Evolutionary conservation across 2,888 invertebrate species (phyloP), one percentile per base, ranked within the genome.

Genomic region (Drosophila trichaetosa): DNA sequence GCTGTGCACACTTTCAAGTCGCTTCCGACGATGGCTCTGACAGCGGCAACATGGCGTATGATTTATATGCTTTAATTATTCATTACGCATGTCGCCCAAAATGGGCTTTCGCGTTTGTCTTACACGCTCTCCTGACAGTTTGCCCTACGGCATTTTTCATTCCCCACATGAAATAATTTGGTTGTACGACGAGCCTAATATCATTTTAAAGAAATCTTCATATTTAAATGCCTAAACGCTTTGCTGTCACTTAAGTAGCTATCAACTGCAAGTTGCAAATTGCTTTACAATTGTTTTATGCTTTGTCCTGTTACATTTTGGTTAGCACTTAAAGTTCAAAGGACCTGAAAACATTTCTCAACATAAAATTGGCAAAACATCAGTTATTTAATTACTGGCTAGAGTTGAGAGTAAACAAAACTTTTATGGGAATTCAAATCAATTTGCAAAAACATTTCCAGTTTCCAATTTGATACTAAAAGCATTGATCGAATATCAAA

Each of bases 41-140:
- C 67, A 80, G 66, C 67, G 72, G 56, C 89, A 73, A 74, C 85
- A 57, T 73, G 73, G 73, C 86, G 88, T 83, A 81, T 89, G 88
- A 87, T 89, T 87, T 81, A 87, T 85, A 62, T 71, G 65, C 65
- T 60, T 88, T 85, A 87, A 87, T 89, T 89, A 87, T 89, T 79
- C 76, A 87, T 87, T 77, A 75, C 34, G 29, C 29, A 56, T 48
- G 57, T 51, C 61, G 65, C 56, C 60, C 6, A 27, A 67, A 65
- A 69, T 36, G 54, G 21, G 21, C 67, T 49, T 69, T 62, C 3
- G 27, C 4, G 24, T 34, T 69, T 77, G 51, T 68, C 49, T 62
- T 42, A 34, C 27, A 16, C 33, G 33, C 24, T 48, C 49, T 4
- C 34, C 42, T 42, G n/a, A 42, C 42, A 42, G 13, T 24, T 16